phyloP scores from a whole-genome alignment of 2,888 invertebrate species.

The Himalopsyche anomala region DNA sequence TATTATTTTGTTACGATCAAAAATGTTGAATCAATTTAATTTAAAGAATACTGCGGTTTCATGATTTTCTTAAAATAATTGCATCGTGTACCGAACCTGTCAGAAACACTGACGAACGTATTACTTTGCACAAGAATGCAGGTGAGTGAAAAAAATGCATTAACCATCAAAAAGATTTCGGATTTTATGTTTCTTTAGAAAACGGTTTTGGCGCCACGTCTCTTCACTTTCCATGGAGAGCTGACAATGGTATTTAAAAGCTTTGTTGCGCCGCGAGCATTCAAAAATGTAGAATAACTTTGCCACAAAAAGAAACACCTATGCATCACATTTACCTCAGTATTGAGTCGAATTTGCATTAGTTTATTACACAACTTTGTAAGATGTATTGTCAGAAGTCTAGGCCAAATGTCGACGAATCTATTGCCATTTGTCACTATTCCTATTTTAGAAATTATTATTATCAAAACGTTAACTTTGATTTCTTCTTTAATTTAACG shows the following conservation, averaged over 20 bases:
- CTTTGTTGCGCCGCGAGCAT: slow-evolving; percentile 52
- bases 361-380: slow-evolving; percentile 37
- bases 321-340: background rate
- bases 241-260: slow-evolving; percentile 49
- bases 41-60: too few relatives aligned
- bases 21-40: too few relatives aligned
- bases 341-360: slow-evolving; percentile 32
- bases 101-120: background rate
- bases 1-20: too few relatives aligned
- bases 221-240: slow-evolving; percentile 45
- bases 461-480: too few relatives aligned
- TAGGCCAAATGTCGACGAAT: slow-evolving; percentile 5
- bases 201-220: slow-evolving; percentile 54
- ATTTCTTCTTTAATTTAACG: too few relatives aligned
- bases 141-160: slow-evolving; percentile 8
- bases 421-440: too few relatives aligned
- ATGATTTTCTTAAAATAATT: background rate
- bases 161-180: slow-evolving; percentile 14
- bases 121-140: slow-evolving; percentile 35
- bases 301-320: slow-evolving; percentile 36
- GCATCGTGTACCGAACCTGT: background rate
- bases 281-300: slow-evolving; percentile 17
- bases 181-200: slow-evolving; percentile 45
- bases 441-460: too few relatives aligned
- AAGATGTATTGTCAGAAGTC: background rate